These are phyloP conservation scores for Drosophila prostipennis DNA, from an alignment of 2,888 invertebrate species.

Conservation along the genomic window DNA sequence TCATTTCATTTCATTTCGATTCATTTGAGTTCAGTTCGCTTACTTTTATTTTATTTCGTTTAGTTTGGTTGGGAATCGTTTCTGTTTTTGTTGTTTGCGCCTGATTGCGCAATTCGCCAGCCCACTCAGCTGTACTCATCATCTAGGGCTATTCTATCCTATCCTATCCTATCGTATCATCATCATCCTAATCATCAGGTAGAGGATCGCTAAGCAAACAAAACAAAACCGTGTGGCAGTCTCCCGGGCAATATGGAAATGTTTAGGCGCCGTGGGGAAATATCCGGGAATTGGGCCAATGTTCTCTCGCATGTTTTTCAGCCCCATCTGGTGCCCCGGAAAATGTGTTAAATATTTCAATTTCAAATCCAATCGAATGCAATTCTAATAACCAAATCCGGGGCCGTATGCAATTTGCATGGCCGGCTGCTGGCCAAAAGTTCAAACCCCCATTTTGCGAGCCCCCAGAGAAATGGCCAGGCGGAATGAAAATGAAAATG, in stretches of 20 bases:
- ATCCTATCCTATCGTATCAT: not conserved
- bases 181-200: slow-evolving; percentile 22
- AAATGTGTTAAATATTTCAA: slow-evolving; percentile 76
- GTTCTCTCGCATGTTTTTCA: not conserved
- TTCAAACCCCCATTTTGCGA: slow-evolving; percentile 1
- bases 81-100: slow-evolving; percentile 66
- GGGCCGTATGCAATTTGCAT: slow-evolving; percentile 67
- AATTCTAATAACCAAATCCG: slow-evolving; percentile 77
- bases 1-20: slow-evolving; percentile 6
- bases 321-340: slow-evolving; percentile 19
- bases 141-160: slow-evolving; percentile 14
- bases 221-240: not conserved
- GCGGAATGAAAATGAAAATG: not conserved
- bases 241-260: not conserved
- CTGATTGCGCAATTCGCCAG: slow-evolving; percentile 74
- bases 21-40: slow-evolving; percentile 20
- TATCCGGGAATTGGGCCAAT: slow-evolving; percentile 6
- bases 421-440: slow-evolving; percentile 43
- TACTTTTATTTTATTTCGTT: slow-evolving; percentile 25
- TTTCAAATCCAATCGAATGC: slow-evolving; percentile 74
- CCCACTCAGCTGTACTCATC: slow-evolving; percentile 61
- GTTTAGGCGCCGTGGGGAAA: not conserved
- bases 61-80: slow-evolving; percentile 16
- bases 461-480: slow-evolving; percentile 25
- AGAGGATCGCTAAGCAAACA: slow-evolving; percentile 8